Evolutionary conservation across 2,888 invertebrate genomes (phyloP), one percentile per base, ranked within the genome.

Genomic region (Mongoloraphidia duomilia): DNA sequence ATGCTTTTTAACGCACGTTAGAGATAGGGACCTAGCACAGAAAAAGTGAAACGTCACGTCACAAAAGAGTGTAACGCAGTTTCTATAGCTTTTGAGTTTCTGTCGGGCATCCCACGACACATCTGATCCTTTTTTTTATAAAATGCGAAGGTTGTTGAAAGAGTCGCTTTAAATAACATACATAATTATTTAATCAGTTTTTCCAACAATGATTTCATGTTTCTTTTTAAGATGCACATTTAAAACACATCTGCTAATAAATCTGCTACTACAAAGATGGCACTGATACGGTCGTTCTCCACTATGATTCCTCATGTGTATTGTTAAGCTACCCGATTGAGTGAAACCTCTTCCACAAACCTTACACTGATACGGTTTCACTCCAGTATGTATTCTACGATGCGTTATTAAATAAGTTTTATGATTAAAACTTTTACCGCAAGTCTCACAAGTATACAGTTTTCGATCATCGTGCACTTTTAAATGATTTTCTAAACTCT

Each of bases 281-380:
- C 47, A 47, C 3, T 39, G 14, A n/a, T 41, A 72, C 40, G 67
- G 71, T 50, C 70, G 72, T 10, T 69, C 69, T 26, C 69, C 56
- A 6, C 51, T 51, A 34, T 56, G 56, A 9, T 50, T 43, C 13
- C 53, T 13, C 39, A 50, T 47, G 54, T 73, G 73, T 44, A 69
- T 68, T 8, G 70, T 70, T 9, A 72, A 58, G 1, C 69, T 70
- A 6, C 69, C 69, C 12, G 70, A 65, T 56, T 75, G 75, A 0
- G 73, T 70, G 56, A 75, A 75, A 2, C 69, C 64, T 54, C 71
- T 74, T 3, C 64, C 65, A 50, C 75, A 75, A 46, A 68, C 62
- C 40, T 68, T 66, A 39, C 62, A 62, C 34, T 51, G 50, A 46
- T 57, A 59, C 12, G 60, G 62, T 48, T 48, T 48, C n/a, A 42